Percentiles rank a stretch among this genome's conserved stretches.
Conservation (phyloP, 37 sponge, comb jelly and placozoan genomes). For the Amphimedon queenslandica region DNA sequence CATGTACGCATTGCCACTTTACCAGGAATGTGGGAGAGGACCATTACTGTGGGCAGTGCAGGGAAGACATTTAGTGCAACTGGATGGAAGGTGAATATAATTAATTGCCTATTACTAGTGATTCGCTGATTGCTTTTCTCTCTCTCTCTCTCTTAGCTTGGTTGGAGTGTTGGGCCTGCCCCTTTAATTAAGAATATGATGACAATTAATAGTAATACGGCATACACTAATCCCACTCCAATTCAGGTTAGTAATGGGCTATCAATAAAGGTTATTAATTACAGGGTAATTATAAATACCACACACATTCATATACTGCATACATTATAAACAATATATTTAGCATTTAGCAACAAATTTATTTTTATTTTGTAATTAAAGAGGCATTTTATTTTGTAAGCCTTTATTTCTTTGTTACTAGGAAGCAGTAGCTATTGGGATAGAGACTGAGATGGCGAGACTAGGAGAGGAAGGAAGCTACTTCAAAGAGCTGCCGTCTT, state of each 20-base stretch:
- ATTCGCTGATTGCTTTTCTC: neutral
- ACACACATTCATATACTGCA: neutral
- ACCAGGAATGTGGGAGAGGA: slow-evolving; percentile 98
- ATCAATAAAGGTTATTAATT: too few species aligned
- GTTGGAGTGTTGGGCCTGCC: slow-evolving; percentile 92
- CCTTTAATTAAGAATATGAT: slow-evolving; percentile 68
- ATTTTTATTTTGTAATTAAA: neutral
- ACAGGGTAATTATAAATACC: neutral
- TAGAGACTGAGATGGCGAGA: slow-evolving; percentile 61
- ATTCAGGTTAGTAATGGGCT: slow-evolving; percentile 56
- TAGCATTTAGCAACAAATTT: too few species aligned
- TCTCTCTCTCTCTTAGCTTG: slow-evolving; percentile 42
- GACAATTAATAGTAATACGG: slow-evolving; percentile 35
- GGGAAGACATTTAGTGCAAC: slow-evolving; percentile 97
- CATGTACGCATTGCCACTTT: slow-evolving; percentile 89
- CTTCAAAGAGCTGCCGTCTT: slow-evolving; percentile 53
- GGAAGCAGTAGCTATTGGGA: slow-evolving; percentile 80
- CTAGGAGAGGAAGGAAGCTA: slow-evolving; percentile 69
- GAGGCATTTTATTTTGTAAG: neutral
- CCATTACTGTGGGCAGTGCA: slow-evolving; percentile 91
- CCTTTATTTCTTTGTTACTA: slow-evolving; percentile 7
- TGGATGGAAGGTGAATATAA: slow-evolving; percentile 89
- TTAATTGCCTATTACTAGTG: neutral
- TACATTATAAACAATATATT: too few species aligned
- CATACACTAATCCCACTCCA: slow-evolving; percentile 69